A percentile compares a stretch with the other conserved stretches of the same genome.
Conservation (phyloP, 92 coral and sea anemone genomes). For the Blastomussa wellsi region DNA sequence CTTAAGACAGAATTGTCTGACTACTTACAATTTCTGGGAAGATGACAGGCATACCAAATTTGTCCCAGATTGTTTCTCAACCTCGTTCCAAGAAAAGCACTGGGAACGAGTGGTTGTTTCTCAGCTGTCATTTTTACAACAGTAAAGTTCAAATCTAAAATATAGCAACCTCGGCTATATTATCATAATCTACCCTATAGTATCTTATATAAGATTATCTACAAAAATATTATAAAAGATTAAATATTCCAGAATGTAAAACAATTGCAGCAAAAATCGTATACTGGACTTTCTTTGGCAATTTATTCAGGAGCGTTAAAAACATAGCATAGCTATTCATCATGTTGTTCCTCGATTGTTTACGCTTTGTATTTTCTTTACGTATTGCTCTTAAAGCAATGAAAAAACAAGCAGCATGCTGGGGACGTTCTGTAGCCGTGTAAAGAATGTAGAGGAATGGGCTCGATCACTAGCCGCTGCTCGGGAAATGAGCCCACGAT, state of each 20-base stretch:
- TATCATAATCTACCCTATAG: not conserved
- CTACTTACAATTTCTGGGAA: not conserved
- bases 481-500: no score
- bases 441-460: no score
- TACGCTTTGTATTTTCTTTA: not conserved
- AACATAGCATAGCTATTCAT: not conserved
- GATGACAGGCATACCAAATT: not conserved
- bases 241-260: not conserved
- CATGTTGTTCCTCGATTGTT: not conserved
- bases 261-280: not conserved
- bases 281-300: not conserved
- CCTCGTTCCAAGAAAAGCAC: not conserved
- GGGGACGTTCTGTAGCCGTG: no score
- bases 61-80: not conserved
- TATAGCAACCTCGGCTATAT: not conserved
- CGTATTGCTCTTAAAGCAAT: no score
- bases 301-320: not conserved
- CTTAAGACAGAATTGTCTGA: not conserved
- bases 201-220: not conserved
- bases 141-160: not conserved
- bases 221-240: slow-evolving; percentile 14
- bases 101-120: no score
- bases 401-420: no score
- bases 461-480: no score
- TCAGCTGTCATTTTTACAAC: not conserved